Evolutionary conservation across 2,113 vertebrate species (phyloP).

Genomic region (Regulus satrapa): DNA sequence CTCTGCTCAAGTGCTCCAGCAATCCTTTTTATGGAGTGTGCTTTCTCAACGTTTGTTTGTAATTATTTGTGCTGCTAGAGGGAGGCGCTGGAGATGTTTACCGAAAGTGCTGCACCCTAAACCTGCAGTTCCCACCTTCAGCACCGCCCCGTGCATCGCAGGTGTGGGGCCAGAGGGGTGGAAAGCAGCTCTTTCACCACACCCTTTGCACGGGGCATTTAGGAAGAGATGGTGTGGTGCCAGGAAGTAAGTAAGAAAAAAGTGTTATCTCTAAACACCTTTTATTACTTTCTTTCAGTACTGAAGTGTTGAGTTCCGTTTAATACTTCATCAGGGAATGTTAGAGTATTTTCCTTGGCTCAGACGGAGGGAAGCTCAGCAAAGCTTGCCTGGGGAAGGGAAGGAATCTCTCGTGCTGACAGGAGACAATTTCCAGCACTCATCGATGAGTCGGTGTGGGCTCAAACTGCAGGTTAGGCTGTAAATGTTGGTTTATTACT

Average conservation of each 20-base stretch:
- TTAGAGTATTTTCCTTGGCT: background rate
- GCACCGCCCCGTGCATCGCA: fast-evolving
- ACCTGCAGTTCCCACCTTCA: background rate
- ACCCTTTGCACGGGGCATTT: fast-evolving
- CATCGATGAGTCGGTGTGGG: background rate
- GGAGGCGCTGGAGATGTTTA: background rate
- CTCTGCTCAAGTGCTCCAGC: background rate
- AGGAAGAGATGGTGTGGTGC: background rate
- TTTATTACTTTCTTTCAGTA: background rate
- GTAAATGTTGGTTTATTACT: background rate
- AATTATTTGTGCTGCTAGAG: background rate
- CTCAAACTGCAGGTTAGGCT: background rate
- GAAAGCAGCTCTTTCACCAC: background rate
- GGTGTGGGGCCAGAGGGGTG: background rate
- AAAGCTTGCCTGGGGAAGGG: background rate
- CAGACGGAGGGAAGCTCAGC: background rate
- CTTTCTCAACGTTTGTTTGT: background rate
- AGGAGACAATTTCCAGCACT: background rate
- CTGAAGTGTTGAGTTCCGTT: background rate
- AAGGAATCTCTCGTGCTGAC: background rate
- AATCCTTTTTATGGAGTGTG: background rate
- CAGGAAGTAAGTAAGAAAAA: background rate
- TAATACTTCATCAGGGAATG: background rate
- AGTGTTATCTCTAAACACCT: background rate
- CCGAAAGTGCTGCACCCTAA: background rate